Evolutionary conservation across 2,113 vertebrate genomes (phyloP).

Genomic region (Butorides virescens): DNA sequence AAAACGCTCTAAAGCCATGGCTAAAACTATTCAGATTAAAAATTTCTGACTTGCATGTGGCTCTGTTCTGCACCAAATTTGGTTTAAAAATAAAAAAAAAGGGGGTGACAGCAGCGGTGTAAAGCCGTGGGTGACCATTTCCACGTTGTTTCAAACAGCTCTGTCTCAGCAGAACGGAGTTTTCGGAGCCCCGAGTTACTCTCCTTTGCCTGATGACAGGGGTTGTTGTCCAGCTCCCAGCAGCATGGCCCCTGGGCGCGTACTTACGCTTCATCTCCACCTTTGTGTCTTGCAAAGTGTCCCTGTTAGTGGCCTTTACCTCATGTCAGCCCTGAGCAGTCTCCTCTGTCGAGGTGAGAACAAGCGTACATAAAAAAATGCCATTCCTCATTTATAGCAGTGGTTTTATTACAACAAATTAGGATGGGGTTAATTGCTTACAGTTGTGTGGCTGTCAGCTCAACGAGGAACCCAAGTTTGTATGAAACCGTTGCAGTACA

Average conservation of each 20-base stretch:
- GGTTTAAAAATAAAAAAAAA: not conserved
- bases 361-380: not conserved
- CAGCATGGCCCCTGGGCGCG: fast-evolving
- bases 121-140: not conserved
- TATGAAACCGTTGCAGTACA: not conserved
- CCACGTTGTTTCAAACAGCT: not conserved
- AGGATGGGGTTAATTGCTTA: not conserved
- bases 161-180: fast-evolving
- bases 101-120: fast-evolving
- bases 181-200: not conserved
- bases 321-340: not conserved
- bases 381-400: not conserved
- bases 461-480: not conserved
- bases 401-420: not conserved
- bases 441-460: not conserved
- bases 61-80: not conserved
- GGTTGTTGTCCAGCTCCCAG: not conserved
- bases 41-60: not conserved
- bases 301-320: not conserved
- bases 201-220: not conserved
- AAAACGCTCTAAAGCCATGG: not conserved
- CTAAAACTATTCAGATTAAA: not conserved
- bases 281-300: fast-evolving
- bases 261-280: not conserved
- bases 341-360: not conserved